Conservation (phyloP, 1,140 invertebrate genomes). For the Trinorchestia longiramus region DNA sequence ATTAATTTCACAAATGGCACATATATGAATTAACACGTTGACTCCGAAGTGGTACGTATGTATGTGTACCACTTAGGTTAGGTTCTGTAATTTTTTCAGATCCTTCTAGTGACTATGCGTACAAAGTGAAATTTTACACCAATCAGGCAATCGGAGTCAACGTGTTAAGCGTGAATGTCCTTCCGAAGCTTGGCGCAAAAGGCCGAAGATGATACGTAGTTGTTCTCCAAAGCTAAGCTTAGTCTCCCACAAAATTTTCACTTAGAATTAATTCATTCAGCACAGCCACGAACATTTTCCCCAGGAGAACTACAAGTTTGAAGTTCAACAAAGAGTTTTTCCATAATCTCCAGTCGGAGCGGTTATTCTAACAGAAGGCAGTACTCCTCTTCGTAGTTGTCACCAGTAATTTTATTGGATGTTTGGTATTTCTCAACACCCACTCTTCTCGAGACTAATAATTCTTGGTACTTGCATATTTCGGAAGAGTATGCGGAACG, state of each 20-base stretch:
- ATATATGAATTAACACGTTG: too few species aligned
- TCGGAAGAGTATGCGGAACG: not conserved
- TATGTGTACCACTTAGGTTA: too few species aligned
- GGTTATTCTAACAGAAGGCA: not conserved
- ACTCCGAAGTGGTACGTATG: too few species aligned
- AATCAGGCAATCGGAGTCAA: too few species aligned
- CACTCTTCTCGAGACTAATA: not conserved
- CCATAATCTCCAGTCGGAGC: not conserved
- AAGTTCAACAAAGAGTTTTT: not conserved
- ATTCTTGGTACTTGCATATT: not conserved
- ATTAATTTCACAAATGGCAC: too few species aligned
- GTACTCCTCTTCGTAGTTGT: too few species aligned
- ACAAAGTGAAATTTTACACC: too few species aligned
- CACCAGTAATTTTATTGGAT: not conserved
- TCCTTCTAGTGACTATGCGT: too few species aligned
- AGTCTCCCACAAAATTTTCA: not conserved
- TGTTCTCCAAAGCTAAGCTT: not conserved
- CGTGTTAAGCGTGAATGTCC: not conserved
- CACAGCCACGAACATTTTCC: not conserved
- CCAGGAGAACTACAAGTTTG: not conserved
- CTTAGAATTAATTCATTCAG: not conserved
- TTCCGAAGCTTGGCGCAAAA: not conserved
- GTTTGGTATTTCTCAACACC: not conserved
- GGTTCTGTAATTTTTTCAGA: too few species aligned
- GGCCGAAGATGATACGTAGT: not conserved